A percentile compares a stretch with the other conserved stretches of the same genome.
Evolutionary conservation across 2,888 invertebrate species (phyloP).

Genomic region (Acrobeloides nanus): DNA sequence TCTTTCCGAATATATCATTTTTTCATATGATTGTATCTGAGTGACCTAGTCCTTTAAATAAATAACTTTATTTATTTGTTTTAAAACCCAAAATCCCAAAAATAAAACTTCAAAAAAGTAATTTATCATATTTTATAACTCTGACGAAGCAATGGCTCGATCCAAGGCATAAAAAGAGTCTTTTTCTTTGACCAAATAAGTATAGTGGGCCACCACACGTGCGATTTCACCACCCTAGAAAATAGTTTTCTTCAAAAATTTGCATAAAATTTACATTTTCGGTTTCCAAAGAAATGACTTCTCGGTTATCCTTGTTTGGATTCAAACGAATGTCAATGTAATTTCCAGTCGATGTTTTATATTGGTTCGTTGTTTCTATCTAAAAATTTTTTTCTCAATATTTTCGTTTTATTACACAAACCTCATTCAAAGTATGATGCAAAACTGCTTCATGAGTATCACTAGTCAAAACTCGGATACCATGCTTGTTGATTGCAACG

Average conservation of each 20-base stretch:
- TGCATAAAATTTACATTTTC: constrained; percentile 60
- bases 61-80: too few relatives aligned
- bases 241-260: too few relatives aligned
- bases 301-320: constrained; percentile 78
- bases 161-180: too few relatives aligned
- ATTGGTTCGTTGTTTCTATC: constrained; percentile 17
- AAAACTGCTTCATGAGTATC: constrained; percentile 71
- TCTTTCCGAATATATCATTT: too few relatives aligned
- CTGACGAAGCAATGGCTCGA: too few relatives aligned
- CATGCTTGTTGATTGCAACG: constrained; percentile 14
- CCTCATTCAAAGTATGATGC: constrained; percentile 86
- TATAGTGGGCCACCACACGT: constrained; percentile 88
- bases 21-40: too few relatives aligned
- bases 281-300: constrained; percentile 79
- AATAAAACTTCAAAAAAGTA: too few relatives aligned
- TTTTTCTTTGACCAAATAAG: constrained; percentile 56
- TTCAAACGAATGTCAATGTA: constrained; percentile 94
- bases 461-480: constrained; percentile 11
- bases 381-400: constrained; percentile 55
- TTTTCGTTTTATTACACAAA: constrained; percentile 63
- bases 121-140: too few relatives aligned
- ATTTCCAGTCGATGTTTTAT: constrained; percentile 6
- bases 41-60: too few relatives aligned
- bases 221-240: constrained; percentile 89
- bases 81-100: too few relatives aligned